Evolutionary conservation across 1,140 invertebrate species (phyloP).

Genomic region (Agrilus planipennis): DNA sequence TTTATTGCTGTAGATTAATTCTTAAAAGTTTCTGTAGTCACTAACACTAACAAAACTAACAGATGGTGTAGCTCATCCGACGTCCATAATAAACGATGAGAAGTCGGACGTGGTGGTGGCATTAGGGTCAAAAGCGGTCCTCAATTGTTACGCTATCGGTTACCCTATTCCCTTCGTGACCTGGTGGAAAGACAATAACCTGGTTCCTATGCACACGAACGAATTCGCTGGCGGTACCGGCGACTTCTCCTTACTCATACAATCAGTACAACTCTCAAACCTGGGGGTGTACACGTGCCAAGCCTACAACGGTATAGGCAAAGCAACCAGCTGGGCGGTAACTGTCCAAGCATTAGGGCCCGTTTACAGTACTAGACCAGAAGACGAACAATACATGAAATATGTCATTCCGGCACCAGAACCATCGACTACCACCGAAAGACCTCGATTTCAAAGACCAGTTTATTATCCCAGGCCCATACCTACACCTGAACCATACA

Average conservation of each 20-base stretch:
- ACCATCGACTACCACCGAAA: constrained; percentile 20
- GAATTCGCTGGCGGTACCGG: constrained; percentile 59
- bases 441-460: background rate
- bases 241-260: constrained; percentile 65
- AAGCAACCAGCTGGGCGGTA: constrained; percentile 61
- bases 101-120: constrained; percentile 51
- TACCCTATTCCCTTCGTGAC: constrained; percentile 68
- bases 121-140: constrained; percentile 52
- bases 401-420: constrained; percentile 42
- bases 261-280: constrained; percentile 52
- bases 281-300: constrained; percentile 78
- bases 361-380: constrained; percentile 35
- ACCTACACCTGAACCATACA: constrained; percentile 14
- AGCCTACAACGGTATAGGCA: constrained; percentile 67
- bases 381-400: constrained; percentile 40
- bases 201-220: constrained; percentile 53
- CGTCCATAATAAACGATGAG: constrained; percentile 40
- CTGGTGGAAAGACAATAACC: constrained; percentile 71
- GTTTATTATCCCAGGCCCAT: constrained; percentile 7
- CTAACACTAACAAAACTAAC: too few relatives aligned
- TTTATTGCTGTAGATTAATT: too few relatives aligned
- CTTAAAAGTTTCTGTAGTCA: too few relatives aligned
- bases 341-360: constrained; percentile 57
- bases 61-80: constrained; percentile 30
- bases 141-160: constrained; percentile 74